Conservation (phyloP, 2,113 vertebrate genomes). For the Chaetodon trifascialis region DNA sequence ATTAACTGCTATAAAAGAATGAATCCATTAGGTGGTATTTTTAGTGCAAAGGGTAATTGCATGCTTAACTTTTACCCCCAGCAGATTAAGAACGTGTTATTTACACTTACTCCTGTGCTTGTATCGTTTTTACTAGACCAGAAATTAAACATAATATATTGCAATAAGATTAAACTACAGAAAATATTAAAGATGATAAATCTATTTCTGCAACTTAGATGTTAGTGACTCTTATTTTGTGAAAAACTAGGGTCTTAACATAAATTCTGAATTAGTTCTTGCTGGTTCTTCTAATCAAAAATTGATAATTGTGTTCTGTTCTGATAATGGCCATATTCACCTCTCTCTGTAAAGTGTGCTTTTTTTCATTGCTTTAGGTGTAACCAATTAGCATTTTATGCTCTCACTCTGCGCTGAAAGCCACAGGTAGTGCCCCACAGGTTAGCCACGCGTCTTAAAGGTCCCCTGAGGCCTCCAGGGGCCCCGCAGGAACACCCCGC, state of each 20-base stretch:
- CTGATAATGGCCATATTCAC: not conserved
- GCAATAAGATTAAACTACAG: too few relatives aligned
- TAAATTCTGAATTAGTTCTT: not conserved
- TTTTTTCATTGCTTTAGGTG: not conserved
- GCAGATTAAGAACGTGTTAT: not conserved
- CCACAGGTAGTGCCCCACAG: constrained; percentile 74
- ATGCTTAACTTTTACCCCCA: not conserved
- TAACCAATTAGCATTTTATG: not conserved
- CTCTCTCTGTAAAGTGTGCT: not conserved
- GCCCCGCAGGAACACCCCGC: constrained; percentile 43
- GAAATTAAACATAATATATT: not conserved
- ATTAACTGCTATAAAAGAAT: not conserved
- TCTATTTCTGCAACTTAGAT: not conserved
- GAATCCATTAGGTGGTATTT: not conserved
- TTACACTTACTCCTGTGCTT: not conserved
- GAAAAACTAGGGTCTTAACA: not conserved
- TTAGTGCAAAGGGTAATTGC: not conserved
- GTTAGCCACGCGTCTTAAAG: constrained; percentile 70
- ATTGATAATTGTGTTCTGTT: not conserved
- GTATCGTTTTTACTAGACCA: not conserved
- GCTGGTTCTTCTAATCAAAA: not conserved
- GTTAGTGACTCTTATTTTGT: too few relatives aligned
- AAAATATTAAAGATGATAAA: not conserved
- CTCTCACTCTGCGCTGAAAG: not conserved
- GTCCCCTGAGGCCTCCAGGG: constrained; percentile 55